These are phyloP conservation scores for Paracyclopina nana DNA, from an alignment of 1,140 invertebrate genomes.

Conservation along the genomic window DNA sequence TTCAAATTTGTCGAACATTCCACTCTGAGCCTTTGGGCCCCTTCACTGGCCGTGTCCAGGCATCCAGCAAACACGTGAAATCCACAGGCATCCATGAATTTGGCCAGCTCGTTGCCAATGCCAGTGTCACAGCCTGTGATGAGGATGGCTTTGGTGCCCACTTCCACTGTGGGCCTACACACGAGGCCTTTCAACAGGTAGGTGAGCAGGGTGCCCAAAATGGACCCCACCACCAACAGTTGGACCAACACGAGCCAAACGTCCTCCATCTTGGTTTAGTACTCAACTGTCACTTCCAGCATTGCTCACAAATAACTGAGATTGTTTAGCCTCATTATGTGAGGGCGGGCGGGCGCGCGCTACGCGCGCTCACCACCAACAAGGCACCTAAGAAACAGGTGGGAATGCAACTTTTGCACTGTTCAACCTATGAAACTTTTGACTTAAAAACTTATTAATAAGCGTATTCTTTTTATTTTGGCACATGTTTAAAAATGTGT, in stretches of 20 bases:
- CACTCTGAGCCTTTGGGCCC: constrained; percentile 9
- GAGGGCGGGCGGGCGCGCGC: too few species aligned
- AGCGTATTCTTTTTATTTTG: too few species aligned
- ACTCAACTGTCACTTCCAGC: too few species aligned
- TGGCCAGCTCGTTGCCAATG: constrained; percentile 13
- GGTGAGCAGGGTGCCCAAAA: not conserved
- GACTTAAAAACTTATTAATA: too few species aligned
- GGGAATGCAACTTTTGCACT: too few species aligned
- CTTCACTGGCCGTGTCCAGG: constrained; percentile 12
- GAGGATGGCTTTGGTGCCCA: constrained; percentile 4
- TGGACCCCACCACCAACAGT: not conserved
- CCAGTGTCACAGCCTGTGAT: constrained; percentile 15
- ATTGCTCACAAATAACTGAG: too few species aligned
- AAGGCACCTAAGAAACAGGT: too few species aligned
- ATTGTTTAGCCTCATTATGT: too few species aligned
- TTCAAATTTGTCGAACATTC: not conserved
- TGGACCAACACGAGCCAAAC: not conserved
- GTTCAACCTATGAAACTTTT: too few species aligned
- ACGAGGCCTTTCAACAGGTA: constrained; percentile 2
- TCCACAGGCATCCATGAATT: constrained; percentile 3
- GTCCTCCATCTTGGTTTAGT: not conserved
- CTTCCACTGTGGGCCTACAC: constrained; percentile 3
- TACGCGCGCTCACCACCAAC: too few species aligned
- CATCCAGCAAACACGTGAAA: constrained; percentile 14
- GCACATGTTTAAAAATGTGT: too few species aligned